A percentile compares a stretch with the other conserved stretches of the same genome.
Conservation (phyloP, 2,113 vertebrate genomes). For the Mormyrus iriodes region DNA sequence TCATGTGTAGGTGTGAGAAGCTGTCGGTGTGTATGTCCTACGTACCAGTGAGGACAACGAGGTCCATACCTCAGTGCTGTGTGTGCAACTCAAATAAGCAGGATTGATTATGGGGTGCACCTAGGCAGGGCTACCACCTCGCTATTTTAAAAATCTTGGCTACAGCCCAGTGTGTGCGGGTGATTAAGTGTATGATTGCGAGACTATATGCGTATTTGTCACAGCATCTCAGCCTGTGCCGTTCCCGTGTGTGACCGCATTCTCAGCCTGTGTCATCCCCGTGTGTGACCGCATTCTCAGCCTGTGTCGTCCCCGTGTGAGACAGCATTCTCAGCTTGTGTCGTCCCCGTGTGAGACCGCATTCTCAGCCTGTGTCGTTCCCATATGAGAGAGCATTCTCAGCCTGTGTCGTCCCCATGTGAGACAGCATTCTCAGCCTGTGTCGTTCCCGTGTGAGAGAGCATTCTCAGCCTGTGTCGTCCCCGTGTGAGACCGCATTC, state of each 20-base stretch:
- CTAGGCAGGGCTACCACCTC: too few relatives aligned
- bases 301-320: neutral
- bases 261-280: neutral
- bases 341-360: neutral
- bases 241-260: neutral
- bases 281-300: neutral
- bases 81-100: too few relatives aligned
- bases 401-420: neutral
- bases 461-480: neutral
- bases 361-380: too few relatives aligned
- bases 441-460: neutral
- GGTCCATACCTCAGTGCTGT: too few relatives aligned
- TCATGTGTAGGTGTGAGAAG: neutral
- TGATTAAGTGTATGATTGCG: neutral
- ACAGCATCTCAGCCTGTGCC: neutral
- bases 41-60: too few relatives aligned
- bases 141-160: too few relatives aligned
- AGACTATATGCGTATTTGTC: neutral
- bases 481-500: neutral
- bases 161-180: too few relatives aligned
- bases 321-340: neutral
- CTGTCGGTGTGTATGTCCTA: too few relatives aligned
- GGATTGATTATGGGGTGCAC: too few relatives aligned
- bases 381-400: neutral
- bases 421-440: neutral